Percentiles rank a stretch among this genome's conserved stretches.
Conservation (phyloP, 2,797 vertebrate genomes). For the Gadopsis marmoratus region DNA sequence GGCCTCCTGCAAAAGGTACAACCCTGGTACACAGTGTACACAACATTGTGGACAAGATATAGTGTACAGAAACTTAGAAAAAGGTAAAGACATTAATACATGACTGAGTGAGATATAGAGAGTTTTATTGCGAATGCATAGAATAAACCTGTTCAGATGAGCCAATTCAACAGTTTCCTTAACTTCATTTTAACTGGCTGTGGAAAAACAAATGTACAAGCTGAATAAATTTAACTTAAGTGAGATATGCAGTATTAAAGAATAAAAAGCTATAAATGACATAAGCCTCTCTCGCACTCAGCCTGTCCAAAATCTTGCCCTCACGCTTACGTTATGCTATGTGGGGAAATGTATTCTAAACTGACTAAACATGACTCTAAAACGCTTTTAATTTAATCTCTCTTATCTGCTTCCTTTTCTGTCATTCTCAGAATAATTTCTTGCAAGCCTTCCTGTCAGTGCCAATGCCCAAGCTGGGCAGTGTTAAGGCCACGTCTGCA, state of each 20-base stretch:
- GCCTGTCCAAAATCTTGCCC: slow-evolving; percentile 1
- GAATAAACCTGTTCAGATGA: neutral
- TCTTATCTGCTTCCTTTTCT: slow-evolving; percentile 13
- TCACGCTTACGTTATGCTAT: slow-evolving; percentile 12
- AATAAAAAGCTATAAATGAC: slow-evolving; percentile 2
- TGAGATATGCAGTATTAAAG: slow-evolving; percentile 13
- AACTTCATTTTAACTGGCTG: neutral
- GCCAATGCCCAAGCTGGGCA: slow-evolving; percentile 85
- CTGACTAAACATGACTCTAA: neutral
- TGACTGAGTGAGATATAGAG: neutral
- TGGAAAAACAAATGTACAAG: slow-evolving; percentile 14
- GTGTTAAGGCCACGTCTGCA: slow-evolving; percentile 59
- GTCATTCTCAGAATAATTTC: slow-evolving; percentile 91
- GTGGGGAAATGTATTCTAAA: slow-evolving; percentile 1
- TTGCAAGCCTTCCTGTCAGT: slow-evolving; percentile 91
- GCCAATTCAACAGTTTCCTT: neutral
- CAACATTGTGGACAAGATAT: neutral
- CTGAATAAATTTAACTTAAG: neutral
- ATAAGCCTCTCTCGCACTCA: neutral
- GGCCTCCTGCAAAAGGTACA: slow-evolving; percentile 93
- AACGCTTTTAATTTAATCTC: neutral
- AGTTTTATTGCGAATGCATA: neutral
- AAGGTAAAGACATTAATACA: neutral
- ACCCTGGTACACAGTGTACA: neutral
- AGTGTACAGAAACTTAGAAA: neutral